phyloP scores from a whole-genome alignment of 1,140 invertebrate species.

The Palaemon carinicauda region DNA sequence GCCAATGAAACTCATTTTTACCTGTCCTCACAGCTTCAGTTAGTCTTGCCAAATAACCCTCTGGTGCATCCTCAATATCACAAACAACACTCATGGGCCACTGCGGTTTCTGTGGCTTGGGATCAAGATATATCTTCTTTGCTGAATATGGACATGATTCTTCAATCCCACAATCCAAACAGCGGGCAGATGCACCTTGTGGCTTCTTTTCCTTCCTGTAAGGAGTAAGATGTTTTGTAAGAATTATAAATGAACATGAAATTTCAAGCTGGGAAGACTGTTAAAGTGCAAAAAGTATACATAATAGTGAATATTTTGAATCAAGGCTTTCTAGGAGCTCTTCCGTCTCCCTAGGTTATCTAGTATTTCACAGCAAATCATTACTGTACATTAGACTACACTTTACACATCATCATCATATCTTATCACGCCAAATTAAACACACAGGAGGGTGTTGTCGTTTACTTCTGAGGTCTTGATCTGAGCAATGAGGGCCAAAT shows the following conservation, averaged over 20 bases:
- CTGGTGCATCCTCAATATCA: conserved; percentile 61
- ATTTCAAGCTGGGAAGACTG: neutral
- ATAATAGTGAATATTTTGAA: too few relatives aligned
- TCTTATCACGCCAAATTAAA: too few relatives aligned
- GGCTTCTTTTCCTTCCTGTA: conserved; percentile 60
- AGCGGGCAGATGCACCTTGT: conserved; percentile 62
- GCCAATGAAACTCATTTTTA: neutral
- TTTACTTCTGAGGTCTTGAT: too few relatives aligned
- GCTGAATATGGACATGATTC: conserved; percentile 67
- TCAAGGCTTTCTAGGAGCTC: too few relatives aligned
- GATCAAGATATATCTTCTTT: conserved; percentile 65
- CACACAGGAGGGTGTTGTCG: too few relatives aligned
- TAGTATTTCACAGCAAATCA: too few relatives aligned
- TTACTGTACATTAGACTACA: too few relatives aligned
- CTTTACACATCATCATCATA: too few relatives aligned
- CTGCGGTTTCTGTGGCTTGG: conserved; percentile 57
- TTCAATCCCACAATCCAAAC: conserved; percentile 65
- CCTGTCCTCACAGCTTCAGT: conserved; percentile 37
- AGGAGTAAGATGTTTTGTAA: neutral
- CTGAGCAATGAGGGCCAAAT: too few relatives aligned
- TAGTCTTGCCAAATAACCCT: conserved; percentile 24
- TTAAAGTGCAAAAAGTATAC: too few relatives aligned
- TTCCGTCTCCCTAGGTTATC: too few relatives aligned
- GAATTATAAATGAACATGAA: neutral
- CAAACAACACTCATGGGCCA: conserved; percentile 64